phyloP scores from a whole-genome alignment of 2,113 vertebrate species.

The Scalopus aquaticus region DNA sequence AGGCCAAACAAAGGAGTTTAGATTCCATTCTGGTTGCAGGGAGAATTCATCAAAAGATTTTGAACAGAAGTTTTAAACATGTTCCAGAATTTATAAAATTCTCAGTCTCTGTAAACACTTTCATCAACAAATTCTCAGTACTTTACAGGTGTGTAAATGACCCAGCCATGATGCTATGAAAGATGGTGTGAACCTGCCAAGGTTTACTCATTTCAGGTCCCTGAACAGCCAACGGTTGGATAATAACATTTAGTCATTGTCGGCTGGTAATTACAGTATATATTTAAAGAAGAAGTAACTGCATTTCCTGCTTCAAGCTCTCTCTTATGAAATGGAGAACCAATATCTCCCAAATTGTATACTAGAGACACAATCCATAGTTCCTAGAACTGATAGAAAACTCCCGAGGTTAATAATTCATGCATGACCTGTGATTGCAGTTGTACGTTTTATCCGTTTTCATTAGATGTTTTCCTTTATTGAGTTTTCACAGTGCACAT shows the following conservation, averaged over 20 bases:
- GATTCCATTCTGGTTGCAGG: not conserved
- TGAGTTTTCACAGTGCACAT: slow-evolving; percentile 69
- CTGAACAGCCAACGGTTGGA: slow-evolving; percentile 5
- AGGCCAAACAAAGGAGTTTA: not conserved
- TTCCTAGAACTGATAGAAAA: slow-evolving; percentile 67
- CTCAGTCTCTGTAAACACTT: slow-evolving; percentile 27
- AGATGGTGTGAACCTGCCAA: not conserved
- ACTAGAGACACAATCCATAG: slow-evolving; percentile 57
- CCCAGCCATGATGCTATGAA: not conserved
- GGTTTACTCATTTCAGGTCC: not conserved
- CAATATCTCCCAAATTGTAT: slow-evolving; percentile 54
- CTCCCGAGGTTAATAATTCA: slow-evolving; percentile 79
- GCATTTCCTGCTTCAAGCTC: slow-evolving; percentile 65
- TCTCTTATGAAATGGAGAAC: slow-evolving; percentile 62
- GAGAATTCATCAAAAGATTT: not conserved
- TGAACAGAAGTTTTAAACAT: not conserved
- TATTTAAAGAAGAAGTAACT: slow-evolving; percentile 78
- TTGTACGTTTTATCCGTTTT: slow-evolving; percentile 67
- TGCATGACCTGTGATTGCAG: slow-evolving; percentile 57
- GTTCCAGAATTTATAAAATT: not conserved
- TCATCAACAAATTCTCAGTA: not conserved
- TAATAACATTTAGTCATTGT: slow-evolving; percentile 48
- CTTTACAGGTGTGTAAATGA: not conserved
- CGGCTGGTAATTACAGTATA: slow-evolving; percentile 66
- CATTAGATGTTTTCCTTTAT: slow-evolving; percentile 74